Percentiles rank a stretch among this genome's conserved stretches.
Evolutionary conservation across 1,140 invertebrate genomes (phyloP).

Genomic region (Platyscapa corneri): DNA sequence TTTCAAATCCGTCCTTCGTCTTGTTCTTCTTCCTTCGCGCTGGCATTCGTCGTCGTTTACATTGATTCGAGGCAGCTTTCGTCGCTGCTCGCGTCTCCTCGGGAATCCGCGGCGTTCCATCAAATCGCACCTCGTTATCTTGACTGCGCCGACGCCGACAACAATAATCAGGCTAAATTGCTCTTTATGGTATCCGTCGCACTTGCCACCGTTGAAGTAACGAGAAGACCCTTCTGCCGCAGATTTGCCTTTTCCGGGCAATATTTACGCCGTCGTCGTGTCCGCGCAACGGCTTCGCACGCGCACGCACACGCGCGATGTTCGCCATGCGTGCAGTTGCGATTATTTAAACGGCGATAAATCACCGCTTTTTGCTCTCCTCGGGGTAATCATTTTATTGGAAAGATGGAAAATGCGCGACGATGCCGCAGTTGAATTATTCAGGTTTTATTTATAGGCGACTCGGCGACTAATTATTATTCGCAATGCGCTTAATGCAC

Average conservation of each 20-base stretch:
- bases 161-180: conserved; percentile 23
- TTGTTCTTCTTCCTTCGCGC: not conserved
- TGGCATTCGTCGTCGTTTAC: not conserved
- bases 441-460: not conserved
- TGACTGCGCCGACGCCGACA: too few species aligned
- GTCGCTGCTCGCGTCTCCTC: not conserved
- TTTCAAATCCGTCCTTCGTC: not conserved
- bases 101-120: not conserved
- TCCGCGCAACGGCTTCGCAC: not conserved
- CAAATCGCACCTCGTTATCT: conserved; percentile 3
- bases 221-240: not conserved
- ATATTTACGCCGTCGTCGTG: not conserved
- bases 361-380: not conserved
- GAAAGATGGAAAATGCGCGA: not conserved
- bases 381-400: not conserved
- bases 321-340: not conserved
- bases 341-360: not conserved
- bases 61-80: not conserved
- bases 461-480: not conserved
- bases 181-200: not conserved
- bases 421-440: not conserved
- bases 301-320: not conserved
- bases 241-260: not conserved
- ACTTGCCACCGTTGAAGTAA: not conserved
- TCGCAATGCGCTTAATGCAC: not conserved